phyloP scores from a whole-genome alignment of 2,113 vertebrate species.

The Oenanthe oenanthe region DNA sequence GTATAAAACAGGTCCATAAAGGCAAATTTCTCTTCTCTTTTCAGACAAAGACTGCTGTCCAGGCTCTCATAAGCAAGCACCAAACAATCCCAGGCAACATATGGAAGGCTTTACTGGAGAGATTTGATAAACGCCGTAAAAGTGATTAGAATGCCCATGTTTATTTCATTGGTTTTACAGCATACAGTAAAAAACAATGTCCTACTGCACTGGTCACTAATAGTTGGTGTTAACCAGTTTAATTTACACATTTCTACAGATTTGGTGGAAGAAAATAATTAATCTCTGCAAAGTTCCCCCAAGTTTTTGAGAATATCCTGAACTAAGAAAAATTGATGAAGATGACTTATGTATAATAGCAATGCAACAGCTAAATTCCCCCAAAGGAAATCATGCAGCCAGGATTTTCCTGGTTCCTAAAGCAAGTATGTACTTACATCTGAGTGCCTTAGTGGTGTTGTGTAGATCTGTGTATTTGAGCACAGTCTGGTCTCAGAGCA shows the following conservation, averaged over 20 bases:
- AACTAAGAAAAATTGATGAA: neutral
- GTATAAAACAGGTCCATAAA: neutral
- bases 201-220: neutral
- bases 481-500: neutral
- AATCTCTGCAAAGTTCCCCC: neutral
- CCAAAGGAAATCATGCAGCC: neutral
- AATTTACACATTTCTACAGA: neutral
- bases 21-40: conserved; percentile 31
- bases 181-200: neutral
- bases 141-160: conserved; percentile 56
- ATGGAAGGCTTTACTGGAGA: conserved; percentile 82
- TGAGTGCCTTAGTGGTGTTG: neutral
- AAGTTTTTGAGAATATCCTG: neutral
- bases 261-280: neutral
- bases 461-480: neutral
- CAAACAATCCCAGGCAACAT: conserved; percentile 87
- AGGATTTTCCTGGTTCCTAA: neutral
- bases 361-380: neutral
- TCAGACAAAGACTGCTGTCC: conserved; percentile 84
- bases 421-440: neutral
- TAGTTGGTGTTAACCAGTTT: neutral
- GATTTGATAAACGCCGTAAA: conserved; percentile 76
- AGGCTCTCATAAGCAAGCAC: conserved; percentile 83
- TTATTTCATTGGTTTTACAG: neutral
- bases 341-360: neutral